Evolutionary conservation across 1,140 invertebrate genomes (phyloP), one percentile per base, ranked within the genome.

Genomic region (Leptinotarsa defecta): DNA sequence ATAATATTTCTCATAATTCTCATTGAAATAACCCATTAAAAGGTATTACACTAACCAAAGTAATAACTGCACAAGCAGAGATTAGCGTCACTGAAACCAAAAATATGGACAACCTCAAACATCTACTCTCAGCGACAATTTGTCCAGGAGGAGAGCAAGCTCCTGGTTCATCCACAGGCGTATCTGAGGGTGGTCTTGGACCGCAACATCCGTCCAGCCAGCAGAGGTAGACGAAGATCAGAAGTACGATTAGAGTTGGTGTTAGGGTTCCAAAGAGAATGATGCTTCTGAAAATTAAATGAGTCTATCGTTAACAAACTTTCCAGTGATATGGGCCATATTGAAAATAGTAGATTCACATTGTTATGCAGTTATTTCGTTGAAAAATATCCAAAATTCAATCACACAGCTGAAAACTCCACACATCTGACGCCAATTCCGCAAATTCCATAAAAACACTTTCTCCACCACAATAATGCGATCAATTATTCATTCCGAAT

Each of bases 91-190:
- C 89, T 11, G 91, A 89, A 6, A 92, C 86, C 11, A 92, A 80
- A 81, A 93, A 93, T 80, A 92, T 90, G 3, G 91, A 88, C 48
- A 93, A 82, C 74, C 92, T 86, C 19, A 93, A 85, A 81, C 89
- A 91, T 49, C 90, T 86, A 80, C 90, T 92, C 71, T 87, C 89
- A 48, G 90, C 87, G 19, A 93, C 90, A 20, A 92, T 89, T 85
- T 91, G 86, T 75, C 88, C 86, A 65, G 88, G 86, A 68, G 89
- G 87, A 22, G 86, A 83, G 68, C 87, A 88, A 73, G 85, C 84
- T 34, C 87, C 87, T 34, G 84, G 77, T 61, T 82, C 84, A 77
- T 88, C 87, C n/a, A 85, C 72, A 19, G 86, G 83, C 8, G 86
- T 86, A 49, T 84, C 82, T 2, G 82, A 82, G 13, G 86, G 85